Base-by-base conservation (phyloP, 2,797 vertebrate genomes). In the Rallus crepitans region DNA sequence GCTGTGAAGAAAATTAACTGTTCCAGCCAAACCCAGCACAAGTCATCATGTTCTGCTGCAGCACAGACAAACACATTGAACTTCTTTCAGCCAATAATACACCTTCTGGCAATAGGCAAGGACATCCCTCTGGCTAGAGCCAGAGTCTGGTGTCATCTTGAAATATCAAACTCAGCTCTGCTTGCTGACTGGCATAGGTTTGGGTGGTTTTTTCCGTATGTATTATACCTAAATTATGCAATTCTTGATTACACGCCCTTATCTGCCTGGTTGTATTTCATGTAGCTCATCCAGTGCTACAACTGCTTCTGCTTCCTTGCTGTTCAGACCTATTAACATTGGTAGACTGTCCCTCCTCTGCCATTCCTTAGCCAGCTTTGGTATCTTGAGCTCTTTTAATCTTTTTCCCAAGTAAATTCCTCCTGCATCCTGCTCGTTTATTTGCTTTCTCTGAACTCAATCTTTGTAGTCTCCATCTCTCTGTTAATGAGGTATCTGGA, bases 401-500 rank as follows among this genome's bases (percentile, higher is more conserved):
- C 53, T 82, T 89, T 90, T 82, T 40, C 45, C 50, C 3, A 33
- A 30, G 40, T 82, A 75, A 85, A 91, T 87, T 35, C 61, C 35
- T 89, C 37, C 27, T 69, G 33, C 15, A 37, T 55, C 33, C 25
- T 87, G 45, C 66, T 94, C 24, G 27, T 95, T 93, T 86, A 23
- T 57, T 85, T 93, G 65, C 56, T 77, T 78, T 92, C 37, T 89
- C 48, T 57, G 65, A 84, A 87, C 45, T 65, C 47, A 12, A 52
- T 91, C 55, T 40, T 6, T 69, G 30, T 37, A 76, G 37, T 68
- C 72, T 69, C 40, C 25, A 63, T 56, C 77, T 84, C 59, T 81
- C 83, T 79, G 35, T 86, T 93, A 90, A 92, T 82, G 89, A 96
- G 69, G 42, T 90, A 42, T 86, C 87, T 94, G 56, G 66, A 92